Percentiles rank a stretch among this genome's conserved stretches.
Evolutionary conservation across 37 sponge, comb jelly and placozoan species (phyloP).

Genomic region (Crambe crambe): DNA sequence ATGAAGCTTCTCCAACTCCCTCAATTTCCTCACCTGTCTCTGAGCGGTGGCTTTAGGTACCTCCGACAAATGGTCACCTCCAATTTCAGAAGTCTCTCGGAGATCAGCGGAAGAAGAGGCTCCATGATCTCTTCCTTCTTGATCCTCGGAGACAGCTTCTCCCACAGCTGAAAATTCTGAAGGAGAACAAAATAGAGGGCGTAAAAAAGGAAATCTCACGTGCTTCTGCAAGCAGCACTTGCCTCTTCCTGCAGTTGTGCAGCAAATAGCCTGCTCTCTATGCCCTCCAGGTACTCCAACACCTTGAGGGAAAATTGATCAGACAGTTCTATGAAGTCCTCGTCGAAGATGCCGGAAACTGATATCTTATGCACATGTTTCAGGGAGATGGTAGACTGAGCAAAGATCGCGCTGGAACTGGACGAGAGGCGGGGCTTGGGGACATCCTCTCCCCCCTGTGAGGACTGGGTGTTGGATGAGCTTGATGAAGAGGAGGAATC

Average conservation of each 20-base stretch:
- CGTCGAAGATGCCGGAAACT: conserved; percentile 3
- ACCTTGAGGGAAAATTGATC: conserved; percentile 1
- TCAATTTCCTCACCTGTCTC: conserved; percentile 57
- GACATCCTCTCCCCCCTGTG: background rate
- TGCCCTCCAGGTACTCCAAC: conserved; percentile 32
- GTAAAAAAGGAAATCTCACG: background rate
- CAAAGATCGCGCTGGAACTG: background rate
- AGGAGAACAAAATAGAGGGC: too few species aligned
- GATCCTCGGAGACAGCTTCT: background rate
- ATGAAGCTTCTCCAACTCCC: too few species aligned
- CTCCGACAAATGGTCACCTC: conserved; percentile 62
- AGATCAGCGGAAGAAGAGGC: conserved; percentile 6
- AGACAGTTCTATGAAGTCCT: conserved; percentile 4
- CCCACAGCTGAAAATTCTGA: background rate
- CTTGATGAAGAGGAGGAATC: conserved; percentile 8
- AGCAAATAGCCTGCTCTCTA: conserved; percentile 44
- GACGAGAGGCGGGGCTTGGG: background rate
- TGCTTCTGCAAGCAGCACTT: background rate
- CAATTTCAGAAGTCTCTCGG: conserved; percentile 53
- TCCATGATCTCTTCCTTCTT: background rate
- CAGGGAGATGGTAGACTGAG: background rate
- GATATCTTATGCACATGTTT: conserved; percentile 9
- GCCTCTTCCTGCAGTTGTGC: conserved; percentile 69
- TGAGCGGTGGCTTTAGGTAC: conserved; percentile 88
- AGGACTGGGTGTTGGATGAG: background rate